Evolutionary conservation across 2,113 vertebrate genomes (phyloP), one percentile per base, ranked within the genome.

Genomic region (Chlamydotis undulata): DNA sequence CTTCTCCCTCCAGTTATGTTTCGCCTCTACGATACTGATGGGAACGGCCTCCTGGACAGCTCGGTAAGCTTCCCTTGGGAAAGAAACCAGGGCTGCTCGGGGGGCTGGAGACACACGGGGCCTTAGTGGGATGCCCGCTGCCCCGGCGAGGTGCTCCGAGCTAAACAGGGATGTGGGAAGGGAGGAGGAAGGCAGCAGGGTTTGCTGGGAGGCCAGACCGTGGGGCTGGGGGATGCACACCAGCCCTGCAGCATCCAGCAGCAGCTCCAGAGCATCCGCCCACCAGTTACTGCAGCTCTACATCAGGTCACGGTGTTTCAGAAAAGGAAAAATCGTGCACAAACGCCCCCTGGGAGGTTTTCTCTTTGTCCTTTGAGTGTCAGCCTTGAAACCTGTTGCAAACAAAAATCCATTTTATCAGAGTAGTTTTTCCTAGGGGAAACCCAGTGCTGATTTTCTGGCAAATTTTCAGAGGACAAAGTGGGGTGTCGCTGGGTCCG

Each of bases 1-100:
- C 97, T 96, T 81, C 93, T 96, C 94, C 92, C 97, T 98, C 45
- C 97, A 99, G 99, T 99, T 97, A 99, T 99, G 99, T 99, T 99
- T 96, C 98, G 98, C 74, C 98, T 99, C 61, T 99, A 99, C 4
- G 99, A 99, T 43, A 99, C 98, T 0, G 99, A 99, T 92, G 99
- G 99, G 17, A 99, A 99, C 0, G 99, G 99, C 29, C 97, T 99
- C 11, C 98, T 99, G 98, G 99, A 99, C 98, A 99, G 98, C 95
- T 98, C 98, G 92, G 99, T 99, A 97, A 99, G 98, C 28, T 47
- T 91, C 24, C 52, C 63, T 28, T 0, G 1, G 52, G 73, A 50
- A 29, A 74, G 9, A 14, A 16, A 56, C 24, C 0, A 2, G 33
- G 19, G 37, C 41, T 6, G 2, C 52, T 8, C 1, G 0, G 10